Conservation (phyloP, 2,113 vertebrate genomes). For the Xenus cinereus region DNA sequence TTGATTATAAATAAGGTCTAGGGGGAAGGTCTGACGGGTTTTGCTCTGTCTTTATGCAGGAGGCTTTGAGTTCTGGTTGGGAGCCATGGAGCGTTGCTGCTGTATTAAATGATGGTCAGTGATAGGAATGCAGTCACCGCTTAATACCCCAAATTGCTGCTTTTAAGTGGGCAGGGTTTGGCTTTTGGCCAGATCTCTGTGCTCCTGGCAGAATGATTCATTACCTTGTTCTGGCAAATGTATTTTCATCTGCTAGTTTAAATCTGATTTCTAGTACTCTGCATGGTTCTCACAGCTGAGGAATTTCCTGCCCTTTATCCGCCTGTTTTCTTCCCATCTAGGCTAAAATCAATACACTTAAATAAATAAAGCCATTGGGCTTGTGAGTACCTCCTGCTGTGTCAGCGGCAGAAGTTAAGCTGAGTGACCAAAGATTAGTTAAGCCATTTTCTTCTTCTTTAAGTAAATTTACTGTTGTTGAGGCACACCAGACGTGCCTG, state of each 20-base stretch:
- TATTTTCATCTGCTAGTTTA: slow-evolving; percentile 66
- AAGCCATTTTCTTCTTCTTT: slow-evolving; percentile 45
- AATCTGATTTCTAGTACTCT: slow-evolving; percentile 49
- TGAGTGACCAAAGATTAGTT: slow-evolving; percentile 55
- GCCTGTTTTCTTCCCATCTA: slow-evolving; percentile 49
- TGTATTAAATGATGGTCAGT: slow-evolving; percentile 30
- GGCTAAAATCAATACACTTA: slow-evolving; percentile 65
- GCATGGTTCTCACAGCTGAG: slow-evolving; percentile 53
- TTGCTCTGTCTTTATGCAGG: neutral
- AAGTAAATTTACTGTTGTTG: slow-evolving; percentile 11
- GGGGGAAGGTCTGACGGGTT: neutral
- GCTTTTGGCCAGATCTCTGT: slow-evolving; percentile 22
- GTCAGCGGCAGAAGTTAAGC: slow-evolving; percentile 25
- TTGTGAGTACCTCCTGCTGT: slow-evolving; percentile 30
- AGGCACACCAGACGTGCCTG: neutral
- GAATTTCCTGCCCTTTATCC: slow-evolving; percentile 63
- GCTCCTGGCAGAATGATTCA: slow-evolving; percentile 51
- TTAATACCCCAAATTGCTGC: slow-evolving; percentile 46
- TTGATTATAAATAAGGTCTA: slow-evolving; percentile 47
- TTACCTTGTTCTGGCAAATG: slow-evolving; percentile 57
- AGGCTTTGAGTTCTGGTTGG: neutral
- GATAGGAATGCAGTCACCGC: neutral
- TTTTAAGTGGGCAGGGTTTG: slow-evolving; percentile 44
- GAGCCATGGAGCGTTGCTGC: neutral
- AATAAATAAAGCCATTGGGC: slow-evolving; percentile 62